Evolutionary conservation across 2,888 invertebrate species (phyloP), one percentile per base, ranked within the genome.

Genomic region (Leptopilina syphax): DNA sequence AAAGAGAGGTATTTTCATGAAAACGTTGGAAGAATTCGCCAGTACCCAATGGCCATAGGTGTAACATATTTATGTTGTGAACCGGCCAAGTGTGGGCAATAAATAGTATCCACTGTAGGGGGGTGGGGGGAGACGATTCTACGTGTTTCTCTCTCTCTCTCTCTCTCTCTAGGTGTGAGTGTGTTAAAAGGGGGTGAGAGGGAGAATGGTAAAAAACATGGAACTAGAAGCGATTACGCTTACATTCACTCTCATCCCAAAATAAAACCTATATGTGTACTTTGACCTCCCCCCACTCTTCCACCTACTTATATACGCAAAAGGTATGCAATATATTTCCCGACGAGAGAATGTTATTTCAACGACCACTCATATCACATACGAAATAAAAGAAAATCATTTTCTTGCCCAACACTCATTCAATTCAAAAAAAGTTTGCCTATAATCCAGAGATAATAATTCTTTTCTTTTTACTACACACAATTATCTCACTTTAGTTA

Each of bases 1-100:
- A 47, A 47, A 47, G 34, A 47, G 9, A 60, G 73, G 34, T 8
- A 57, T 57, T 73, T 73, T 57, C 68, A 70, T 70, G 68, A 34
- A 70, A 70, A 70, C 24, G 47, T 24, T 73, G 57, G 54, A 57
- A 73, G 73, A 73, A 73, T 73, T 73, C 73, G 54, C 73, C 34
- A 73, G 73, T 27, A 73, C 34, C 57, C 54, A 73, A 83, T 84
- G 86, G 84, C 85, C 87, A 86, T 89, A 88, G 88, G 88, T 88
- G 89, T 89, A 90, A 91, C 91, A 90, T 91, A 91, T 91, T 91
- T 91, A 91, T 90, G 90, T 90, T 91, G 91, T 89, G 91, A 91
- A 91, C 89, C 89, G 87, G 86, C 89, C 88, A 87, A 90, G 89
- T 90, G 90, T 84, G 87, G 88, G 90, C 89, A 89, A 91, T 91